phyloP scores from a whole-genome alignment of 2,888 invertebrate species.

The Cerastis rubricosa region DNA sequence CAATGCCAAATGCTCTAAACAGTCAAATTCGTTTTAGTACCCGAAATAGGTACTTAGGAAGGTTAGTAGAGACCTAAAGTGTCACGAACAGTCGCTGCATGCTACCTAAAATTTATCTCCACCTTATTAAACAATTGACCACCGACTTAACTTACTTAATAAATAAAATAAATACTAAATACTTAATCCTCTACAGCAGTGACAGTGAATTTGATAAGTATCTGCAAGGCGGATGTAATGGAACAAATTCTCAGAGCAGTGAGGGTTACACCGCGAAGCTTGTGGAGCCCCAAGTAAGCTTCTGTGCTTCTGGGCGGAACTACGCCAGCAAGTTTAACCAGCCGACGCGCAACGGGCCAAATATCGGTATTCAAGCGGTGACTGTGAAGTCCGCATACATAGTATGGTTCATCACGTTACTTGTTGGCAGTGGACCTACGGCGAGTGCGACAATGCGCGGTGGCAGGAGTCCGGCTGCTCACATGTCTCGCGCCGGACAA shows the following conservation, averaged over 20 bases:
- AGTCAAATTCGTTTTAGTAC: not conserved
- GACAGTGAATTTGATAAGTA: not conserved
- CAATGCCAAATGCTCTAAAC: not conserved
- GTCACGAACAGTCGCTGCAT: not conserved
- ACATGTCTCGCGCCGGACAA: not conserved
- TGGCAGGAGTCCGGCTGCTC: slow-evolving; percentile 2
- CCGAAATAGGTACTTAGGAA: too few species aligned
- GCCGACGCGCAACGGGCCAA: not conserved
- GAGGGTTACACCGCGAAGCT: not conserved
- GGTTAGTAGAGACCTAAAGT: not conserved
- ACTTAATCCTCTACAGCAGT: not conserved
- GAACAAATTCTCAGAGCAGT: not conserved
- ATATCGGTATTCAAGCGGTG: not conserved
- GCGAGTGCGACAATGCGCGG: not conserved
- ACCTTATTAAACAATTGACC: not conserved
- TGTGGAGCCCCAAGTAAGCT: not conserved
- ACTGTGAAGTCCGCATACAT: not conserved
- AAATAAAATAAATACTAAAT: too few species aligned
- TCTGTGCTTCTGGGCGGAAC: not conserved
- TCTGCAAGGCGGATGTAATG: not conserved
- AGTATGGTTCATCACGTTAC: not conserved
- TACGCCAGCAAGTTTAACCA: not conserved
- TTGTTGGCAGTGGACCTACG: slow-evolving; percentile 16
- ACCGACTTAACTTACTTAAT: not conserved
- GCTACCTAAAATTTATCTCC: not conserved